phyloP scores from a whole-genome alignment of 2,797 vertebrate genomes.

The Artibeus jamaicensis region DNA sequence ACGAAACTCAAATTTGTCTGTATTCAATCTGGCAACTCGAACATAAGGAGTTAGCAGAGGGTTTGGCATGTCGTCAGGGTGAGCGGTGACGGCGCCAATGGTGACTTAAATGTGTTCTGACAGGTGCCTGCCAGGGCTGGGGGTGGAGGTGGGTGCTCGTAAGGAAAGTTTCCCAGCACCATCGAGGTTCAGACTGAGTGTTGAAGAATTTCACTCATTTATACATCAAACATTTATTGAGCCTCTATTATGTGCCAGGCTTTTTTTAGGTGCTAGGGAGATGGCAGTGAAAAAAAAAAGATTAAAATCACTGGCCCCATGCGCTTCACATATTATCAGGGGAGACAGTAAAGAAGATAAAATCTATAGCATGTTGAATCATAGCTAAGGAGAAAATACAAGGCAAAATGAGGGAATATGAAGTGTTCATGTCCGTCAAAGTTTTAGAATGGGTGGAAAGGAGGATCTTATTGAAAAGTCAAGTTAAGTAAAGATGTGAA shows the following conservation, averaged over 20 bases:
- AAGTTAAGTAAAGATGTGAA: too few relatives aligned
- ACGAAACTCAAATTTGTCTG: neutral
- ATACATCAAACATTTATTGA: neutral
- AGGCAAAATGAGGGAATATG: neutral
- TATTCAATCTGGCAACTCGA: neutral
- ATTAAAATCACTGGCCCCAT: neutral
- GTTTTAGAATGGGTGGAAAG: neutral
- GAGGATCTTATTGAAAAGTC: neutral
- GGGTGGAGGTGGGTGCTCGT: too few relatives aligned
- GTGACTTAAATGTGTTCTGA: neutral
- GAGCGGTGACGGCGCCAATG: fast-evolving
- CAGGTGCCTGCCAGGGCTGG: too few relatives aligned
- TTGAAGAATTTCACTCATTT: neutral
- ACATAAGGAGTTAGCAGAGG: neutral
- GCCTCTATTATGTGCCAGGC: neutral
- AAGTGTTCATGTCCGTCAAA: neutral
- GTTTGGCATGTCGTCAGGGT: fast-evolving
- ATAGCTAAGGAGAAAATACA: neutral
- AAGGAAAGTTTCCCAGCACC: neutral
- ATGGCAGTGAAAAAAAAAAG: neutral
- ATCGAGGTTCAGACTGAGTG: neutral
- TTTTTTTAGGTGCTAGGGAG: neutral
- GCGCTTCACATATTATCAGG: neutral
- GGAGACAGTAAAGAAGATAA: neutral
- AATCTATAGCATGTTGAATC: neutral